Evolutionary conservation across 2,113 vertebrate genomes (phyloP), one percentile per base, ranked within the genome.

Genomic region (Casuarius casuarius): DNA sequence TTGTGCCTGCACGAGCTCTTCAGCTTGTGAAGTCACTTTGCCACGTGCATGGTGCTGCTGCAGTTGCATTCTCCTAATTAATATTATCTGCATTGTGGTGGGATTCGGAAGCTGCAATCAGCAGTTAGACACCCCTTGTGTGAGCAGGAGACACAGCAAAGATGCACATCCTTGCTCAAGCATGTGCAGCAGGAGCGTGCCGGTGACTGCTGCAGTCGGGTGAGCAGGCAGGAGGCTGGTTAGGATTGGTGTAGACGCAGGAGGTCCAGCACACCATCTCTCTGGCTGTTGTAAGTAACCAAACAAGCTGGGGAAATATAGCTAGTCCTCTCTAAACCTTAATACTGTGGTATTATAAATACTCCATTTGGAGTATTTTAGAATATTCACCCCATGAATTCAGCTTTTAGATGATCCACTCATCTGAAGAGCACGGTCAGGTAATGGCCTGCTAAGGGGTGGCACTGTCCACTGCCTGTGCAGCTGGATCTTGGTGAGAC

Each of bases 1-100:
- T 20, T 29, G 46, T 22, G 35, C 5, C 67, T 49, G 16, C 13
- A 4, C 2, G 16, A 52, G 21, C 31, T 68, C 46, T 84, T 48
- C 35, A 28, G n/a, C 84, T 87, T 56, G 35, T 10, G 10, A 16
- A 46, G 26, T 49, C 0, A 0, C n/a, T 44, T 92, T 61, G n/a
- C 25, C 0, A 0, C n/a, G n/a, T 31, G 54, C 12, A 13, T n/a
- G 35, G 54, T n/a, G 7, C 65, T 63, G 61, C 76, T 84, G 89
- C 80, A 90, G 96, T 74, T 92, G 46, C 73, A 48, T 26, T 81
- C 65, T 84, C 48, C 88, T 92, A 86, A 81, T 89, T 81, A 81
- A n/a, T 84, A 46, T 82, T 86, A 49, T 82, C 87, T 93, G 51
- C 52, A 5, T 38, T 75, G 80, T 62, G 51, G 62, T 79, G 76